These are phyloP conservation scores for Stegophylla sp. DNA, from an alignment of 2,888 invertebrate genomes.

Conservation along the genomic window DNA sequence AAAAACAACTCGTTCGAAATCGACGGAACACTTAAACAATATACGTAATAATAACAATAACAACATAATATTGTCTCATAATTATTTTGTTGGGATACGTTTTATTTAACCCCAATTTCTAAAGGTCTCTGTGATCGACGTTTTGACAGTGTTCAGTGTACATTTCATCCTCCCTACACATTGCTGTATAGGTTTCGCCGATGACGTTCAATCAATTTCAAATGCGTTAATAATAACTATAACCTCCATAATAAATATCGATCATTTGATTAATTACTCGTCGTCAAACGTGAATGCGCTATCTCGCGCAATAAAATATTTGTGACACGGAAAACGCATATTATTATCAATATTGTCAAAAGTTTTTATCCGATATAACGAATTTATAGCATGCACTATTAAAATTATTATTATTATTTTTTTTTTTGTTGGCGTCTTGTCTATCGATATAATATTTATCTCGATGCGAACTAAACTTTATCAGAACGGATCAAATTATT, in stretches of 20 bases:
- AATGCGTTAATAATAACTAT: not conserved
- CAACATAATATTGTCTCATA: too few relatives aligned
- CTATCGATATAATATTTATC: too few relatives aligned
- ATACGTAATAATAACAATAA: not conserved
- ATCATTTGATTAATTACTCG: slow-evolving; percentile 18
- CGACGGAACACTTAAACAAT: slow-evolving; percentile 3
- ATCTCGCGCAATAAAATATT: not conserved
- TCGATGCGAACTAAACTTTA: too few relatives aligned
- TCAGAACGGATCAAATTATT: too few relatives aligned
- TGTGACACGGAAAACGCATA: slow-evolving; percentile 6
- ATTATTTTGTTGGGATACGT: slow-evolving; percentile 17
- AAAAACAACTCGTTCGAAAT: not conserved
- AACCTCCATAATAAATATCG: not conserved
- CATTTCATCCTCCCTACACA: not conserved
- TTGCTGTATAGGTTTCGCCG: not conserved
- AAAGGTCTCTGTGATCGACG: slow-evolving; percentile 15
- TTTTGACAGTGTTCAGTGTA: not conserved
- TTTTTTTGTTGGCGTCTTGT: too few relatives aligned
- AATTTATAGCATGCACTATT: not conserved
- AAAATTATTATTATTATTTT: not conserved
- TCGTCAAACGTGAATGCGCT: not conserved
- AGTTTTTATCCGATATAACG: not conserved
- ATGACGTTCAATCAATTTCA: slow-evolving; percentile 18
- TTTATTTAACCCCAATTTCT: slow-evolving; percentile 46
- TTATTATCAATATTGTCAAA: not conserved